A percentile compares a stretch with the other conserved stretches of the same genome.
Evolutionary conservation across 2,888 invertebrate genomes (phyloP).

Genomic region (Drosophila antonietae): DNA sequence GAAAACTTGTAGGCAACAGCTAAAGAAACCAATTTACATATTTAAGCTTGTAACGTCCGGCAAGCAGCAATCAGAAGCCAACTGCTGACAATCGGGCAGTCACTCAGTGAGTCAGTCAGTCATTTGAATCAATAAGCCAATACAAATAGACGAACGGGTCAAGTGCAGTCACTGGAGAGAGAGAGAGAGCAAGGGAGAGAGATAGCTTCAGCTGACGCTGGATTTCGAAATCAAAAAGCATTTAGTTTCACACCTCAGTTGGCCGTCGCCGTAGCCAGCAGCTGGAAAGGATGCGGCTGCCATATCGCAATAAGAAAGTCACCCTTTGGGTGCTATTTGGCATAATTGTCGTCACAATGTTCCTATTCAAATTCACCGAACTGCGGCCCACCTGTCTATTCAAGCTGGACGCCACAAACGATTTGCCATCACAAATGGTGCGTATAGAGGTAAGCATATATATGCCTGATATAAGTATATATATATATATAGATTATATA

Average conservation of each 20-base stretch:
- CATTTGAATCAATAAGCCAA: conserved; percentile 39
- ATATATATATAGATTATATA: background rate
- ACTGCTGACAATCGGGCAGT: conserved; percentile 6
- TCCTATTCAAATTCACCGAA: conserved; percentile 84
- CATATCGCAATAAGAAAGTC: conserved; percentile 84
- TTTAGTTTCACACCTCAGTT: conserved; percentile 36
- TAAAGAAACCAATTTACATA: conserved; percentile 74
- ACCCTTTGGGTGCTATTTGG: conserved; percentile 83
- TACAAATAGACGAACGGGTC: conserved; percentile 33
- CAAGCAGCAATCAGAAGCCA: conserved; percentile 6
- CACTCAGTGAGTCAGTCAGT: conserved; percentile 1
- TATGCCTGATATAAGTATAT: background rate
- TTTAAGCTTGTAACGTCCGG: conserved; percentile 57
- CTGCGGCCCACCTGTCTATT: conserved; percentile 84
- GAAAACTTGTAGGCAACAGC: conserved; percentile 31
- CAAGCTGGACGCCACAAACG: conserved; percentile 79
- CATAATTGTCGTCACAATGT: conserved; percentile 84
- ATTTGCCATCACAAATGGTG: conserved; percentile 78
- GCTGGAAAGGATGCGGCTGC: conserved; percentile 81
- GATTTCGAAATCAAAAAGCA: conserved; percentile 41
- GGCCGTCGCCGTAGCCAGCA: conserved; percentile 7
- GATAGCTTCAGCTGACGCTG: background rate
- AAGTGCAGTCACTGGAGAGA: conserved; percentile 11
- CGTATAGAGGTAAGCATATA: conserved; percentile 82
- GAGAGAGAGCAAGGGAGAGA: too few species aligned